Base-by-base conservation (phyloP, 2,888 invertebrate species). In the Hydroisotoma schaefferi region DNA sequence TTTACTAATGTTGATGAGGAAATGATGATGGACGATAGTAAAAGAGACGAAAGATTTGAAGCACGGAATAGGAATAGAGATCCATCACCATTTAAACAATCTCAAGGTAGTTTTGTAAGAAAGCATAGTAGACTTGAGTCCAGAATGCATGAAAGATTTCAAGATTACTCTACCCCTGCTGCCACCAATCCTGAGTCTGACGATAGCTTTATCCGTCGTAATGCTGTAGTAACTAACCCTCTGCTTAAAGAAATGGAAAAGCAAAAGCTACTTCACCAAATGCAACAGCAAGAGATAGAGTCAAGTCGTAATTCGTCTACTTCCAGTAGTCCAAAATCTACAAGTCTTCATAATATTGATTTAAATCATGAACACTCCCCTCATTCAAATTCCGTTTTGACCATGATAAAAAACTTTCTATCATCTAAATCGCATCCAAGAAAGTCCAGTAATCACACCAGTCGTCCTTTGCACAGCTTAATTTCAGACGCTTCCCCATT, bases 161-260 rank as follows among this genome's bases (percentile, higher is more conserved):
- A 40, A 40, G 4, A 8, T 40, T 8, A 33, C 51, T 22, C 22
- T 18, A 33, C 51, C 2, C 4, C 8, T 22, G 8, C 15, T 10
- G 20, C 3, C 20, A n/a, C 8, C 38, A 55, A 60, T 37, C 59
- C 65, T 2, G 69, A 70, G 59, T 54, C 65, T 1, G 68, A 72
- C 26, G 71, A 70, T 29, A 70, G 69, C 49, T 72, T 69, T 46
- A 29, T 58, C 18, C 57, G 61, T 26, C 46, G 71, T 10, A 72
- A 72, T 52, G 65, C 63, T 15, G 61, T 65, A 2, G 69, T 57
- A 2, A 38, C 54, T 2, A 62, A 68, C 46, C 46, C 66, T 1
- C 43, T 43, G 10, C 20, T 67, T 10, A 57, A 59, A 29, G 58
- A 61, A 47, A 46, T 33, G 1, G 67, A 65, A 33, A 59, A 55